phyloP scores from a whole-genome alignment of 2,888 invertebrate species.

The Drosophila stalkeri region DNA sequence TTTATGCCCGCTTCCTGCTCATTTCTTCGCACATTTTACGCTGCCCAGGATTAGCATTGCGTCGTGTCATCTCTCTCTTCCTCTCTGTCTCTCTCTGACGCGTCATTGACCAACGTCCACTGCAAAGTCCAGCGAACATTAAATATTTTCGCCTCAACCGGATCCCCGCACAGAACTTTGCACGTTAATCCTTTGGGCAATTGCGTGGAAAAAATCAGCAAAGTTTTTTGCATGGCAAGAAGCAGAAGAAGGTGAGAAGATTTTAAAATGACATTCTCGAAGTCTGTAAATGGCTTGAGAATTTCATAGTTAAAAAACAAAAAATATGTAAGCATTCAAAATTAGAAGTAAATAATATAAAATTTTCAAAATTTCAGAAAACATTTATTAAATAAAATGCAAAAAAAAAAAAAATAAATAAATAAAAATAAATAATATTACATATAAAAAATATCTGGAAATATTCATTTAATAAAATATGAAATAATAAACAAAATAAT shows the following conservation, averaged over 20 bases:
- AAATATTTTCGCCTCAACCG: constrained; percentile 34
- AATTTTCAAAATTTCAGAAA: too few relatives aligned
- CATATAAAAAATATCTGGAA: too few relatives aligned
- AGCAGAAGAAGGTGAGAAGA: constrained; percentile 25
- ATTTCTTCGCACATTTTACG: constrained; percentile 56
- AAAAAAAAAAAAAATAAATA: too few relatives aligned
- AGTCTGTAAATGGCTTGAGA: not conserved
- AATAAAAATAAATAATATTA: too few relatives aligned
- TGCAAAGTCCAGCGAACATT: constrained; percentile 37
- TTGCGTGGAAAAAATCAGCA: constrained; percentile 60
- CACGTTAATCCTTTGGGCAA: constrained; percentile 58
- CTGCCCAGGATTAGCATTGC: constrained; percentile 65
- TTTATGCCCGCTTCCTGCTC: constrained; percentile 69
- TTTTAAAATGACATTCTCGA: not conserved
- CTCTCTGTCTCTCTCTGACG: constrained; percentile 17
- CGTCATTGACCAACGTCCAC: constrained; percentile 50
- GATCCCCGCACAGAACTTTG: constrained; percentile 49
- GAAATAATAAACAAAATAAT: too few relatives aligned
- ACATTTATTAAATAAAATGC: too few relatives aligned
- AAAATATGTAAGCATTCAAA: too few relatives aligned
- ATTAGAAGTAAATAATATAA: too few relatives aligned
- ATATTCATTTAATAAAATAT: too few relatives aligned
- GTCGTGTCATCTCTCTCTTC: constrained; percentile 16
- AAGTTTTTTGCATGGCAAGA: not conserved
- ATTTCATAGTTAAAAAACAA: not conserved